Evolutionary conservation across 2,888 invertebrate genomes (phyloP).

Genomic region (Norana najaformis): DNA sequence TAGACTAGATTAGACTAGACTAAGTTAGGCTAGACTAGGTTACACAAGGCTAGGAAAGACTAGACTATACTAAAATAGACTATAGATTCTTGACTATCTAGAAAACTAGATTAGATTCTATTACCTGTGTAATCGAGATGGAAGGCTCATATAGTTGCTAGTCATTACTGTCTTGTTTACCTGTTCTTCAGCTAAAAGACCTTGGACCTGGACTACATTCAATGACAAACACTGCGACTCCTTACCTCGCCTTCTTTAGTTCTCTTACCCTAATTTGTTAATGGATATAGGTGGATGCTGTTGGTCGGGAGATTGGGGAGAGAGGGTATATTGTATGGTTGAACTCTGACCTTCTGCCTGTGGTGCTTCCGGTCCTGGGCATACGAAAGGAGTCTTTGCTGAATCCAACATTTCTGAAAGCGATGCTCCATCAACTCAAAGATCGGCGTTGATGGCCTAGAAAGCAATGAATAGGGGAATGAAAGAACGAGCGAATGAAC

Average conservation of each 20-base stretch:
- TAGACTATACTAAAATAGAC: neutral
- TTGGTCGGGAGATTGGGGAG: neutral
- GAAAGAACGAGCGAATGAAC: neutral
- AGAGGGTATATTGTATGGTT: neutral
- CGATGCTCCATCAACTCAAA: conserved; percentile 22
- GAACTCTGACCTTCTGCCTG: neutral
- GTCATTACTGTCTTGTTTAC: neutral
- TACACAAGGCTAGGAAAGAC: neutral
- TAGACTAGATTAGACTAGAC: neutral
- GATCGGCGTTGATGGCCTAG: conserved; percentile 25
- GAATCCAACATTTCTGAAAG: conserved; percentile 26
- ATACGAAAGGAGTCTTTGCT: neutral
- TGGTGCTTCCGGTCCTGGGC: neutral
- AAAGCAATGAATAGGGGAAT: neutral
- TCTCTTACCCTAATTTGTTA: too few relatives aligned
- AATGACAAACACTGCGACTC: too few relatives aligned
- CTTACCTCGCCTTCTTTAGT: too few relatives aligned
- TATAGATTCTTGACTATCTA: too few relatives aligned
- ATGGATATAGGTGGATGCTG: too few relatives aligned
- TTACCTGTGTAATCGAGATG: neutral
- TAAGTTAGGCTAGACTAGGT: neutral
- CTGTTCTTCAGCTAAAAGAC: neutral
- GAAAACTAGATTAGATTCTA: neutral
- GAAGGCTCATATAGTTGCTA: too few relatives aligned
- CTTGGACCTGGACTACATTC: neutral